Conservation (phyloP, 1,140 invertebrate genomes). For the Euura saliciscinereae region DNA sequence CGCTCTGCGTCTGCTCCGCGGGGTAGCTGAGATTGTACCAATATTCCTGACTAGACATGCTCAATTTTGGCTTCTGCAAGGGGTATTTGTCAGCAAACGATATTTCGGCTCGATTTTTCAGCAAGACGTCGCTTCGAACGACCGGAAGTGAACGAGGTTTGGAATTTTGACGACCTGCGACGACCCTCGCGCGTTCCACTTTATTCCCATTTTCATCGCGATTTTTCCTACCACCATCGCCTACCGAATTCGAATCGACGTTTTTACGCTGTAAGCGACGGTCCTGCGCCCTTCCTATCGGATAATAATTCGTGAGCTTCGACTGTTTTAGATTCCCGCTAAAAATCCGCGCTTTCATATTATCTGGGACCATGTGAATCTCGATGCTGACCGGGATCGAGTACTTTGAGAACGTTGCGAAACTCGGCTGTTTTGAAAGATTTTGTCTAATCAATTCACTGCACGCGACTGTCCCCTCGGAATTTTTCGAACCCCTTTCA, state of each 20-base stretch:
- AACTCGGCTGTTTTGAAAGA: not conserved
- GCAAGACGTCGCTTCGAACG: not conserved
- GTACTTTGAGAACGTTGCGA: not conserved
- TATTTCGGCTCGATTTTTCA: not conserved
- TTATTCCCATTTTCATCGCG: not conserved
- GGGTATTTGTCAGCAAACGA: not conserved
- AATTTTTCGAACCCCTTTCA: too few species aligned
- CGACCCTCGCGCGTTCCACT: not conserved
- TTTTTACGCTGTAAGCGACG: not conserved
- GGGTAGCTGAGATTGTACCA: not conserved
- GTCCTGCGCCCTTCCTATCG: not conserved
- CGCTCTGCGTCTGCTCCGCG: too few species aligned
- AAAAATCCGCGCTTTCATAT: not conserved
- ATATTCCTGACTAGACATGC: not conserved
- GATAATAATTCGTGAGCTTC: not conserved
- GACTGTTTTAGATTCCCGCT: not conserved
- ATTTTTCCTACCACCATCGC: not conserved
- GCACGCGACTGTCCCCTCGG: too few species aligned
- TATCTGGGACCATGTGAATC: not conserved
- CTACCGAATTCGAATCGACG: too few species aligned
- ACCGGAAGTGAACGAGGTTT: not conserved
- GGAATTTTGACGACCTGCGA: not conserved
- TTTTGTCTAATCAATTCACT: too few species aligned
- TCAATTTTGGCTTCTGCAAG: not conserved
- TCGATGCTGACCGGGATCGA: constrained; percentile 1